Evolutionary conservation across 2,888 invertebrate species (phyloP).

Genomic region (Drosophila limbata): DNA sequence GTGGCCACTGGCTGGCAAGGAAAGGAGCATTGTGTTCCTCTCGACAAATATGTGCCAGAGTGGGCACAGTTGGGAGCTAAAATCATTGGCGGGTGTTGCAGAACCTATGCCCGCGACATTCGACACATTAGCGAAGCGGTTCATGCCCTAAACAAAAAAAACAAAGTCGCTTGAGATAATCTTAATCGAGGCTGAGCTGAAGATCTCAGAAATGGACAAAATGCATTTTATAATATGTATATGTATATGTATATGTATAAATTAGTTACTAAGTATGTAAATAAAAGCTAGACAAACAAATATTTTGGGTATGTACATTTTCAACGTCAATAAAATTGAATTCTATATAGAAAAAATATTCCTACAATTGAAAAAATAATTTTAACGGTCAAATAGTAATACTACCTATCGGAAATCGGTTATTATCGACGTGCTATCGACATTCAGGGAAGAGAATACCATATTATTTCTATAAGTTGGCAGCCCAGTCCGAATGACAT

Average conservation of each 20-base stretch:
- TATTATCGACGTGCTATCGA: conserved; percentile 10
- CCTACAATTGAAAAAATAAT: not conserved
- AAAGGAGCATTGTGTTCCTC: conserved; percentile 89
- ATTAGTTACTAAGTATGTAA: conserved; percentile 34
- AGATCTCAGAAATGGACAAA: conserved; percentile 11
- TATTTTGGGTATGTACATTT: not conserved
- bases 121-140: conserved; percentile 88
- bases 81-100: conserved; percentile 96
- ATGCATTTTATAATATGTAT: conserved; percentile 29
- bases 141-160: conserved; percentile 63
- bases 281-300: conserved; percentile 12
- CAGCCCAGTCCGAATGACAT: conserved; percentile 51
- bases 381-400: not conserved
- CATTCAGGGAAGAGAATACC: conserved; percentile 20
- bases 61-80: conserved; percentile 94
- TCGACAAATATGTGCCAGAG: conserved; percentile 90
- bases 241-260: conserved; percentile 14
- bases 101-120: conserved; percentile 93
- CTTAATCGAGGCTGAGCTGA: not conserved
- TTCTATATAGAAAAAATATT: not conserved
- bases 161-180: conserved; percentile 42
- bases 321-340: not conserved
- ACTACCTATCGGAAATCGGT: conserved; percentile 15
- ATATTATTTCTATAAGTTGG: conserved; percentile 33
- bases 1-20: conserved; percentile 88